A percentile compares a stretch with the other conserved stretches of the same genome.
Evolutionary conservation across 1,140 invertebrate species (phyloP).

Genomic region (Zelostemma sp.): DNA sequence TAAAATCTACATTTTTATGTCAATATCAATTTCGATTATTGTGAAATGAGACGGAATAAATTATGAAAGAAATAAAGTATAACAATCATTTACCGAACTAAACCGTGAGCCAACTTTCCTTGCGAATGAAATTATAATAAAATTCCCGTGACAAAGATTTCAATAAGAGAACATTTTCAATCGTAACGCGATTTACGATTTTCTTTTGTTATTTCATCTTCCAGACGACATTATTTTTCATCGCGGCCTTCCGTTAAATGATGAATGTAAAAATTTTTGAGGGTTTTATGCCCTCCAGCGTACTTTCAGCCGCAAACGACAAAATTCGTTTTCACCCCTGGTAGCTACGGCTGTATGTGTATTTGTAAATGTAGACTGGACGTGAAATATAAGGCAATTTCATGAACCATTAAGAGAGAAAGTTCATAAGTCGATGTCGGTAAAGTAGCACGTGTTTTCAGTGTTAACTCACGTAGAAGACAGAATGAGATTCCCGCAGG

Average conservation of each 20-base stretch:
- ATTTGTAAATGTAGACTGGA: constrained; percentile 30
- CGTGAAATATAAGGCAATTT: constrained; percentile 64
- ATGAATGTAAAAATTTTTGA: background rate
- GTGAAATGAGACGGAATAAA: no score
- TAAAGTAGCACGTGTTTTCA: constrained; percentile 58
- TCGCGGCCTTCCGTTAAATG: background rate
- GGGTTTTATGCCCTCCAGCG: background rate
- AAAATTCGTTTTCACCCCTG: constrained; percentile 6
- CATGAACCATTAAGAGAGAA: constrained; percentile 62
- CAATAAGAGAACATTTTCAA: background rate
- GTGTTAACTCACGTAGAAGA: constrained; percentile 61
- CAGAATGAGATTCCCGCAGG: constrained; percentile 53
- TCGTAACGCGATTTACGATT: background rate
- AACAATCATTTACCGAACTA: no score
- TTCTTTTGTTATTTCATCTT: background rate
- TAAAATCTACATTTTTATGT: no score
- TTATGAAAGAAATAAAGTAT: no score
- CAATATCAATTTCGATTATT: no score
- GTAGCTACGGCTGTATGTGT: background rate
- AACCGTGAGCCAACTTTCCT: no score
- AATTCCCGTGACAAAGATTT: background rate
- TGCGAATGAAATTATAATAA: no score
- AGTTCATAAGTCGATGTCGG: constrained; percentile 57
- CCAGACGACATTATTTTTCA: background rate
- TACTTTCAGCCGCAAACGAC: constrained; percentile 4